These are phyloP conservation scores for Naso thynnoides DNA, from an alignment of 2,797 vertebrate genomes.

Conservation along the genomic window DNA sequence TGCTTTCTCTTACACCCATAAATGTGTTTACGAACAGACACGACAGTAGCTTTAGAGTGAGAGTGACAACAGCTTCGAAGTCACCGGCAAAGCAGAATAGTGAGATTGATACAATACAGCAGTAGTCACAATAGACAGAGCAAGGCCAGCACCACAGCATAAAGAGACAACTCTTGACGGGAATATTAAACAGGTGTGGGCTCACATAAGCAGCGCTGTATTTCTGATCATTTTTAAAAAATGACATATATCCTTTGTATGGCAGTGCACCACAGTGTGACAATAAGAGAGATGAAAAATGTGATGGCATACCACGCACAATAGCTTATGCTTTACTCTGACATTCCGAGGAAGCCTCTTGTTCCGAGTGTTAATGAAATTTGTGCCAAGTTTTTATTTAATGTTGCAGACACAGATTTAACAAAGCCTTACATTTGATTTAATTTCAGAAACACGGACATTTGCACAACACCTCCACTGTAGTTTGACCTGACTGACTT, in stretches of 20 bases:
- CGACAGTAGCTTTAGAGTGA: conserved; percentile 13
- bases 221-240: too few relatives aligned
- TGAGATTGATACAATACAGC: conserved; percentile 12
- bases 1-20: not conserved
- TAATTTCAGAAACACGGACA: too few relatives aligned
- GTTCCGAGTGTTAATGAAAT: too few relatives aligned
- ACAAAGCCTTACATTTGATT: too few relatives aligned
- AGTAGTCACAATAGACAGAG: conserved; percentile 25
- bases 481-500: too few relatives aligned
- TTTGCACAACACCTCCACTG: too few relatives aligned
- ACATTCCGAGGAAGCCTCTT: not conserved
- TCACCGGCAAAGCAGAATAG: conserved; percentile 5
- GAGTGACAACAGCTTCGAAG: conserved; percentile 26
- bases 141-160: conserved; percentile 36
- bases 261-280: not conserved
- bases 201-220: not conserved
- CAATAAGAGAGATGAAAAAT: not conserved
- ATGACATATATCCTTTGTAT: not conserved
- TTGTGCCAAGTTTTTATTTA: too few relatives aligned
- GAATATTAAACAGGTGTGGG: conserved; percentile 41
- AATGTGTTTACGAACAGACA: conserved; percentile 1
- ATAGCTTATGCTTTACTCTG: not conserved
- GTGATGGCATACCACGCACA: not conserved
- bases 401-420: too few relatives aligned
- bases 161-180: conserved; percentile 24